These are phyloP conservation scores for Hedya salicella DNA, from an alignment of 2,888 invertebrate species.

Conservation along the genomic window DNA sequence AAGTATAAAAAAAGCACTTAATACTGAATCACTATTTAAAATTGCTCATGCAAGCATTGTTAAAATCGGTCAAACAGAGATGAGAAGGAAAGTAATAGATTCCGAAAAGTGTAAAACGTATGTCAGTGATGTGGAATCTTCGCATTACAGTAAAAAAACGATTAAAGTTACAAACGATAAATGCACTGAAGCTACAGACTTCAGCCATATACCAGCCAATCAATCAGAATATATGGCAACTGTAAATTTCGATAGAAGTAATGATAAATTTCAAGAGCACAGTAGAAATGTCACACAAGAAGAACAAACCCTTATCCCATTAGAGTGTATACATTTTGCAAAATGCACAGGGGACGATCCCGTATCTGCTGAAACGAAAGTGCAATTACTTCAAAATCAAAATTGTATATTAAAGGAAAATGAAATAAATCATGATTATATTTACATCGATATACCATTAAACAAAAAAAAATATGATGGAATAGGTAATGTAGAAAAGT, in stretches of 20 bases:
- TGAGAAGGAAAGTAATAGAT: neutral
- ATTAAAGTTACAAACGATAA: neutral
- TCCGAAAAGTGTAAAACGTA: neutral
- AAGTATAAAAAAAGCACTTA: slow-evolving; percentile 42
- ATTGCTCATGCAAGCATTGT: slow-evolving; percentile 3
- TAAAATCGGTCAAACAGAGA: slow-evolving; percentile 1
- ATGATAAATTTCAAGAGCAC: slow-evolving; percentile 60
- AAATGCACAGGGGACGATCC: slow-evolving; percentile 52
- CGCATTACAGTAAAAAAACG: slow-evolving; percentile 7
- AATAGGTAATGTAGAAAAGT: neutral
- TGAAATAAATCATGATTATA: neutral
- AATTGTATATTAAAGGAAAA: neutral
- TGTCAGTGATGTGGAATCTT: slow-evolving; percentile 25
- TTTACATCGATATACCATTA: neutral
- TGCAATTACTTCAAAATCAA: neutral
- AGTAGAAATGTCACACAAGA: slow-evolving; percentile 38
- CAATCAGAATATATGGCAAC: slow-evolving; percentile 70
- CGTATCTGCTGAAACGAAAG: slow-evolving; percentile 4
- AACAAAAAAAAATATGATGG: neutral
- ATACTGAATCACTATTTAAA: slow-evolving; percentile 28
- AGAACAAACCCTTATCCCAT: slow-evolving; percentile 39
- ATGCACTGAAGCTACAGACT: slow-evolving; percentile 25
- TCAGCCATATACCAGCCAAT: slow-evolving; percentile 49
- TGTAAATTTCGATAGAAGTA: slow-evolving; percentile 70
- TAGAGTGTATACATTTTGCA: slow-evolving; percentile 54